These are phyloP conservation scores for Edolisoma coerulescens DNA, from an alignment of 2,113 vertebrate species.

Conservation along the genomic window DNA sequence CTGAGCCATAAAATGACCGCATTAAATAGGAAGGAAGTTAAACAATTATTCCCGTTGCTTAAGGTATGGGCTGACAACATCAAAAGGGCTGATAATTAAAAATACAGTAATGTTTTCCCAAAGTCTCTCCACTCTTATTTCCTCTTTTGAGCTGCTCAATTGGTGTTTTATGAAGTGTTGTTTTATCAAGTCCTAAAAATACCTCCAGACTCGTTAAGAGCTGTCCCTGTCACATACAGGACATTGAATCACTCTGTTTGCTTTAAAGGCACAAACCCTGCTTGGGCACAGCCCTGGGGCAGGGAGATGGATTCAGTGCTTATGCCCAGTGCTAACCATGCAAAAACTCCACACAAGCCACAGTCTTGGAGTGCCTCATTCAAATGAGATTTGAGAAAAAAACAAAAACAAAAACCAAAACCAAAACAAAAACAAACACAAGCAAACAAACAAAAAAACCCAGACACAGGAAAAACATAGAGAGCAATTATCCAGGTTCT, in stretches of 20 bases:
- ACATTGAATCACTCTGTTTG: neutral
- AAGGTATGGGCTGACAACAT: constrained; percentile 31
- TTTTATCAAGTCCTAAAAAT: constrained; percentile 28
- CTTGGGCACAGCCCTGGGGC: neutral
- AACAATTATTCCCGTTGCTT: constrained; percentile 34
- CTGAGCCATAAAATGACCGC: constrained; percentile 31
- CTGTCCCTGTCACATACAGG: neutral
- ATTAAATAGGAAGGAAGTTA: constrained; percentile 55
- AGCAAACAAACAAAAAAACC: neutral
- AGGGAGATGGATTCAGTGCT: neutral
- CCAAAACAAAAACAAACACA: too few relatives aligned
- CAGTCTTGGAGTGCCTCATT: neutral
- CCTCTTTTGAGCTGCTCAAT: neutral
- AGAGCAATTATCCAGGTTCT: neutral
- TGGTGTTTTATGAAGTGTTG: neutral
- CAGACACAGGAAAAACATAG: neutral
- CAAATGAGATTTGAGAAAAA: neutral
- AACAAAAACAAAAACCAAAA: neutral
- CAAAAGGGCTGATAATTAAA: constrained; percentile 34
- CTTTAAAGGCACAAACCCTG: neutral
- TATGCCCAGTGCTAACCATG: neutral
- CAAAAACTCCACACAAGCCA: neutral
- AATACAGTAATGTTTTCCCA: constrained; percentile 35
- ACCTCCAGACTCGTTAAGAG: neutral
- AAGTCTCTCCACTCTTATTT: constrained; percentile 5